Evolutionary conservation across 2,888 invertebrate genomes (phyloP), one percentile per base, ranked within the genome.

Genomic region (Brachycybe producta): DNA sequence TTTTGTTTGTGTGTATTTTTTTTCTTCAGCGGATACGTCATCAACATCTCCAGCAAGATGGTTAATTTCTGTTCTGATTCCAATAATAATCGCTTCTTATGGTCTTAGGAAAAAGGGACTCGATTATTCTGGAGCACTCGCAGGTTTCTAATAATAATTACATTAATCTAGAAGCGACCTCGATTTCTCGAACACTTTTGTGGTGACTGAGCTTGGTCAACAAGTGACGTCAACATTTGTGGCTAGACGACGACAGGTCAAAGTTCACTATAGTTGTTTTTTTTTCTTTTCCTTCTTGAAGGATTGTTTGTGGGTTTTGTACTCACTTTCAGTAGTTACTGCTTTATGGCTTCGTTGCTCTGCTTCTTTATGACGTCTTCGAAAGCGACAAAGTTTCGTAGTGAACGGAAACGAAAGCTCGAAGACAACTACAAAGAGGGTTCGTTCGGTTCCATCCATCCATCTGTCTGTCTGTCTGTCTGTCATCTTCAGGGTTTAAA

Each of bases 391-490:
- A 85, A 84, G 65, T 82, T 80, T 61, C 73, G 80, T 19, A 67
- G 76, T 1, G 67, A 56, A 5, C 44, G 56, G 49, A 70, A 70
- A 54, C 59, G 76, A 51, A 79, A 78, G 61, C 64, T 85, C 48
- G 87, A 88, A 64, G 74, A 72, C 41, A 80, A 85, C 60, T 84
- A 78, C 60, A 84, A 82, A 69, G 84, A 84, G 73, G 85, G 82
- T 81, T 64, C 49, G 23, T 11, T 8, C 7, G 17, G n/a, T 41
- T n/a, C n/a, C n/a, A n/a, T n/a, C n/a, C n/a, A n/a, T n/a, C n/a
- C n/a, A n/a, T n/a, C n/a, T n/a, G n/a, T n/a, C n/a, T n/a, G n/a
- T n/a, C n/a, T n/a, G n/a, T n/a, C n/a, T n/a, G n/a, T n/a, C n/a
- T n/a, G n/a, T n/a, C n/a, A n/a, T n/a, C n/a, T n/a, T n/a, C n/a